These are phyloP conservation scores for Pandemis heparana DNA, from an alignment of 2,888 invertebrate genomes.

Conservation along the genomic window DNA sequence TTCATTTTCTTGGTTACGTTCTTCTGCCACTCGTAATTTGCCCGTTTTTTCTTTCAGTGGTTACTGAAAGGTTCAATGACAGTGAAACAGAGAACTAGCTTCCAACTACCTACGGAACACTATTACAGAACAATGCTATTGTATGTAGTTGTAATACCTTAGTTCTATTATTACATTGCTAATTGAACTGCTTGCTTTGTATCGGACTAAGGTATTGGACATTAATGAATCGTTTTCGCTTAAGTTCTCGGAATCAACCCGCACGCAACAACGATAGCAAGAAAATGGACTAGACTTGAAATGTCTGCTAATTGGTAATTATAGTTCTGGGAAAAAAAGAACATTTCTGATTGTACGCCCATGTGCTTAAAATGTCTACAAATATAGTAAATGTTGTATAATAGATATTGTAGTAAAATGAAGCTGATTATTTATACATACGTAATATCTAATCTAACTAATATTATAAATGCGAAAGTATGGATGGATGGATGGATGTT, in stretches of 20 bases:
- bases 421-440: no score
- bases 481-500: no score
- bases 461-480: no score
- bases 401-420: no score
- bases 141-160: not conserved
- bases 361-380: no score
- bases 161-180: slow-evolving; percentile 10
- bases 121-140: slow-evolving; percentile 15
- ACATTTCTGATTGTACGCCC: no score
- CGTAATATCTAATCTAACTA: no score
- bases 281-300: not conserved
- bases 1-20: no score
- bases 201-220: not conserved
- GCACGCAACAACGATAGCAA: no score
- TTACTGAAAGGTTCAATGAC: not conserved
- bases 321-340: not conserved
- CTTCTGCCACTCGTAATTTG: no score
- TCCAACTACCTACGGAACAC: not conserved
- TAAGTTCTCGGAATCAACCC: slow-evolving; percentile 3
- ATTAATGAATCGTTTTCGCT: slow-evolving; percentile 7
- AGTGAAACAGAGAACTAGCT: not conserved
- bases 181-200: no score
- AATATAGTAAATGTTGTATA: no score
- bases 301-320: not conserved
- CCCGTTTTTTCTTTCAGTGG: not conserved